Evolutionary conservation across 2,113 vertebrate genomes (phyloP), one percentile per base, ranked within the genome.

Genomic region (Nothocercus julius): DNA sequence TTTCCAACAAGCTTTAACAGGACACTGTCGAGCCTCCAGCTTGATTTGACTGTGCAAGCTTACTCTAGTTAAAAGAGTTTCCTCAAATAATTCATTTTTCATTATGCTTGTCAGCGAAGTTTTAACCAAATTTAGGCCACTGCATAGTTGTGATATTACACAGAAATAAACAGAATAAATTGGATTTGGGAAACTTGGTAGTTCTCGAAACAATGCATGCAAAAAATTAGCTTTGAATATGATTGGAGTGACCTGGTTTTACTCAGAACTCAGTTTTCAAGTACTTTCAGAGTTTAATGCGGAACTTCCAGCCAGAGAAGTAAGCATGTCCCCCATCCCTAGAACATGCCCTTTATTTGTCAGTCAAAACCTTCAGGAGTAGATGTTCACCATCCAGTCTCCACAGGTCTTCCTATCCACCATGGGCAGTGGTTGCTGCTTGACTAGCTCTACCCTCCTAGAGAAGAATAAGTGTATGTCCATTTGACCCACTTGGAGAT

Each of bases 391-490:
- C 44, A 30, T 25, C 12, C 5, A 47, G 1, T 18, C 32, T 53
- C 44, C 30, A 49, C 3, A 17, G 22, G 58, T 24, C 7, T 32
- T 76, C 44, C 22, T 9, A 22, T 25, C 61, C 53, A 7, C 21
- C 36, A 16, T 68, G 28, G 38, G 27, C 54, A 85, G 47, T 20
- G 59, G 28, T 45, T 80, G 68, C 45, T 76, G 21, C 73, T 63
- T 62, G 38, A 44, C 5, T 13, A 44, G 32, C 51, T 64, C 62
- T 28, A 22, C 27, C 42, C 42, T 78, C 36, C 42, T 64, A 42
- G 38, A 79, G 16, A 13, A 75, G 18, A 13, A 30, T 0, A 0
- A 1, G 15, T 11, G 5, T 22, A 56, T 47, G 3, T 24, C 19
- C 21, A 44, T 5, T 25, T 25, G 13, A 21, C 59, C 14, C 14